Evolutionary conservation across 2,888 invertebrate species (phyloP).

Genomic region (Rhingia campestris): DNA sequence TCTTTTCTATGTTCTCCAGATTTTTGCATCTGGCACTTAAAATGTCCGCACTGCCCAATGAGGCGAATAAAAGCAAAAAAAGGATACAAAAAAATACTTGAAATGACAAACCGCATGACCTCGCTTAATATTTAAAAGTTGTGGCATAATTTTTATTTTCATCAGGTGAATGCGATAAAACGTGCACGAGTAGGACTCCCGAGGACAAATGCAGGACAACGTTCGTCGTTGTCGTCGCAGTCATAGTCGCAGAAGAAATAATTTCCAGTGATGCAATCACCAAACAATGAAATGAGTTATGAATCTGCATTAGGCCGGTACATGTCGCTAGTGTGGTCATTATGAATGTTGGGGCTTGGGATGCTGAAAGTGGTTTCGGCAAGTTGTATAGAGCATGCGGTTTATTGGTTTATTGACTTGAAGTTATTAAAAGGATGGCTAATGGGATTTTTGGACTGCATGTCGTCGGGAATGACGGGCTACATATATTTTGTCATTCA

Average conservation of each 20-base stretch:
- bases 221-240: neutral
- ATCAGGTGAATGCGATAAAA: constrained; percentile 66
- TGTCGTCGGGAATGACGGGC: no score
- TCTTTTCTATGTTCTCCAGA: constrained; percentile 39
- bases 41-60: constrained; percentile 71
- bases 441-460: neutral
- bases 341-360: constrained; percentile 8
- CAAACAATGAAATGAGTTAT: constrained; percentile 73
- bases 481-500: no score
- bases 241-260: constrained; percentile 36
- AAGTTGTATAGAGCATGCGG: constrained; percentile 16
- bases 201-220: no score
- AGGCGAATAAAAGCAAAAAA: constrained; percentile 15
- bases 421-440: neutral
- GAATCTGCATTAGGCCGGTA: constrained; percentile 60
- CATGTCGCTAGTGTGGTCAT: constrained; percentile 24
- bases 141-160: constrained; percentile 50
- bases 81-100: constrained; percentile 16
- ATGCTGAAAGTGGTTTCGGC: constrained; percentile 7
- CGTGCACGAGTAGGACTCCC: neutral
- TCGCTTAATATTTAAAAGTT: constrained; percentile 62
- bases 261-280: constrained; percentile 59
- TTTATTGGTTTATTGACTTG: constrained; percentile 54
- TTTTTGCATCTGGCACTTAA: constrained; percentile 70
- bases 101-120: constrained; percentile 60